Evolutionary conservation across 2,113 vertebrate genomes (phyloP).

Genomic region (Paraplagusia blochii): DNA sequence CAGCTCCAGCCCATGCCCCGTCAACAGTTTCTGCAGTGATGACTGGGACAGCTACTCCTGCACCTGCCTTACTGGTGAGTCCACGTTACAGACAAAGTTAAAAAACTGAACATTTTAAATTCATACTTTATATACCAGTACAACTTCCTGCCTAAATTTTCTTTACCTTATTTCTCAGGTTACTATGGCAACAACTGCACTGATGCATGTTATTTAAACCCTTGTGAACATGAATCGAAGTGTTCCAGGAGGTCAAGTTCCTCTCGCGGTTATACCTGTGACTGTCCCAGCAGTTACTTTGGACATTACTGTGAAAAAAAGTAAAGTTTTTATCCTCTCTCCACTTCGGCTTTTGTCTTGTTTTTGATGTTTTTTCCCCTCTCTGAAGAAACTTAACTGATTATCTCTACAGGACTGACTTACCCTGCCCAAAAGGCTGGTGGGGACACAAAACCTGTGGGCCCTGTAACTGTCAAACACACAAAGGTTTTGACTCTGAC

Average conservation of each 20-base stretch:
- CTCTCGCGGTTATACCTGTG: constrained; percentile 82
- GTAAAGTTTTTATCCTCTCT: constrained; percentile 58
- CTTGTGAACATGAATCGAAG: constrained; percentile 83
- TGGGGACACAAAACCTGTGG: constrained; percentile 94
- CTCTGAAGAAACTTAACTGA: not conserved
- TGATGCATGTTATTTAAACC: constrained; percentile 86
- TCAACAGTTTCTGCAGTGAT: constrained; percentile 85
- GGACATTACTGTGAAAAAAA: constrained; percentile 92
- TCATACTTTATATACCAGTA: too few species aligned
- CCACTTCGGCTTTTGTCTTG: not conserved
- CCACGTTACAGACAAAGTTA: too few species aligned
- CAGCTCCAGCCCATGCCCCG: constrained; percentile 84
- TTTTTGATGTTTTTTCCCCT: not conserved
- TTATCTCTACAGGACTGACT: constrained; percentile 75
- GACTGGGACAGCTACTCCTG: constrained; percentile 91
- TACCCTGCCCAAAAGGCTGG: constrained; percentile 91
- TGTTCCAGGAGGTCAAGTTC: constrained; percentile 80
- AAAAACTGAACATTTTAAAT: too few species aligned
- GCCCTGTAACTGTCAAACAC: constrained; percentile 85
- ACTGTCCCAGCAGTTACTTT: constrained; percentile 84
- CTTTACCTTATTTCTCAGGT: constrained; percentile 68
- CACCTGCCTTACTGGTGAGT: constrained; percentile 84
- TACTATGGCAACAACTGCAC: constrained; percentile 88
- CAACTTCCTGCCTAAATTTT: not conserved
- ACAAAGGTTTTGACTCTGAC: constrained; percentile 88